A percentile compares a stretch with the other conserved stretches of the same genome.
phyloP scores from a whole-genome alignment of 1,140 invertebrate genomes.

The Grapholita molesta region DNA sequence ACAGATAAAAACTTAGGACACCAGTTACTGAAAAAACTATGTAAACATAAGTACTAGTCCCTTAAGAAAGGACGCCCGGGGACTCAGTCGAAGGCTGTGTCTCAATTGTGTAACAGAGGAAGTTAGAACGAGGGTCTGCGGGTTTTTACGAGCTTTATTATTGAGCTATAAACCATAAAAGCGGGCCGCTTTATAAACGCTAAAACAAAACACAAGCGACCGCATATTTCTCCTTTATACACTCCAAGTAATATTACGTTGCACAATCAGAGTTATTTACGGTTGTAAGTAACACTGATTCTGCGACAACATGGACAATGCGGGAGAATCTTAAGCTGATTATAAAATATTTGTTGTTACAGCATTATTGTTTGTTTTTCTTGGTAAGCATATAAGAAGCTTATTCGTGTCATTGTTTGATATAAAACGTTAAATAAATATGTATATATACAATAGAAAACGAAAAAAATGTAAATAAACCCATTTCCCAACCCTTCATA shows the following conservation, averaged over 20 bases:
- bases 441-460: too few relatives aligned
- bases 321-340: not conserved
- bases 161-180: conserved; percentile 67
- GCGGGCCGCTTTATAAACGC: conserved; percentile 56
- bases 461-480: too few relatives aligned
- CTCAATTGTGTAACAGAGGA: conserved; percentile 51
- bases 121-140: conserved; percentile 47
- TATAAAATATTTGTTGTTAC: too few relatives aligned
- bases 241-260: conserved; percentile 33
- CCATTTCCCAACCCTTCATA: too few relatives aligned
- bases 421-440: too few relatives aligned
- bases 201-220: conserved; percentile 59
- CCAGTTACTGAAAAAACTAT: conserved; percentile 2
- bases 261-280: conserved; percentile 35
- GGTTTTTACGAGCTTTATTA: conserved; percentile 59
- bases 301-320: not conserved
- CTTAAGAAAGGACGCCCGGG: not conserved
- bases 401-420: too few relatives aligned
- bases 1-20: not conserved
- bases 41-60: not conserved
- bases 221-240: conserved; percentile 61
- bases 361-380: too few relatives aligned
- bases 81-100: conserved; percentile 30
- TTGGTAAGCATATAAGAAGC: too few relatives aligned
- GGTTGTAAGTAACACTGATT: conserved; percentile 6